Percentiles rank a stretch among this genome's conserved stretches.
Conservation (phyloP, 2,888 invertebrate species). For the Branchellion lobata region DNA sequence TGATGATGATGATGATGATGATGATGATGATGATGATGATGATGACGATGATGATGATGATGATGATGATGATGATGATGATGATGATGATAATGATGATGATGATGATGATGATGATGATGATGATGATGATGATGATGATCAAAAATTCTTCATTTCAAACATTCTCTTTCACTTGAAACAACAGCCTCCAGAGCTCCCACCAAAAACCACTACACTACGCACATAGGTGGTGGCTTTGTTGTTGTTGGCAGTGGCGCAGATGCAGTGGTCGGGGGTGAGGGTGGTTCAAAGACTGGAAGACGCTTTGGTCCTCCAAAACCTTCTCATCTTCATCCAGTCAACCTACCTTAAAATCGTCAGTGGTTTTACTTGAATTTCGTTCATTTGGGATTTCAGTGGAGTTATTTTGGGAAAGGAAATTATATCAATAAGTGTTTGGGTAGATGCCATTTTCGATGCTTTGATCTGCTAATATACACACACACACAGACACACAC, state of each 20-base stretch:
- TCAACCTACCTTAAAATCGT: constrained; percentile 36
- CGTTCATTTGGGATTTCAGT: background rate
- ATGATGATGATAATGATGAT: constrained; percentile 27
- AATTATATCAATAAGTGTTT: background rate
- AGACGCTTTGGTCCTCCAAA: constrained; percentile 31
- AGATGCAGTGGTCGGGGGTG: constrained; percentile 26
- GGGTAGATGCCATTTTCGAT: too few relatives aligned
- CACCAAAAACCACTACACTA: too few relatives aligned
- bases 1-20: constrained; percentile 75
- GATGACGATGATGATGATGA: background rate
- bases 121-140: constrained; percentile 38
- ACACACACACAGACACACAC: background rate
- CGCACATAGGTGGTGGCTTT: constrained; percentile 11
- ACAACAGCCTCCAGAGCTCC: too few relatives aligned
- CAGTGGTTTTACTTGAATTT: background rate
- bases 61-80: background rate
- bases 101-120: constrained; percentile 35
- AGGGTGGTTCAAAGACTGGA: constrained; percentile 7
- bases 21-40: constrained; percentile 62
- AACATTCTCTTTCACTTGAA: too few relatives aligned
- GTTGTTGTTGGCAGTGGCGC: constrained; percentile 8
- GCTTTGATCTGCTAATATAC: background rate
- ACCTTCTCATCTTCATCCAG: constrained; percentile 26
- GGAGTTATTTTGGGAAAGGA: background rate
- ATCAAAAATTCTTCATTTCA: too few relatives aligned